Conservation (phyloP, 2,113 vertebrate genomes). For the Zeus faber region DNA sequence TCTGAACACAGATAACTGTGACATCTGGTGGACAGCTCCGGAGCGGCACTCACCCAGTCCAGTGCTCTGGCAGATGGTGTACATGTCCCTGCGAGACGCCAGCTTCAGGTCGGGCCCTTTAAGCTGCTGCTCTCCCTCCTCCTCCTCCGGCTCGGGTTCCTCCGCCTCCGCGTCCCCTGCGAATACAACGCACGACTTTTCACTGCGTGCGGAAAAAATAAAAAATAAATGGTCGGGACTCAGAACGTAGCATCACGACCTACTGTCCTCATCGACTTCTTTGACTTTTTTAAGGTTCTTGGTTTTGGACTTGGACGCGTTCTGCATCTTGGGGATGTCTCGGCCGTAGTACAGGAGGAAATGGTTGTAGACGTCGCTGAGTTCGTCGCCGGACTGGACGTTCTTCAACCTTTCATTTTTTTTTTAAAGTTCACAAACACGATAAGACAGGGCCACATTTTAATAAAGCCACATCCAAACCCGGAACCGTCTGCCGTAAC, state of each 20-base stretch:
- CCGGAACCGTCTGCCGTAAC: too few species aligned
- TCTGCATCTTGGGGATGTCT: slow-evolving; percentile 98
- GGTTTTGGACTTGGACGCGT: slow-evolving; percentile 87
- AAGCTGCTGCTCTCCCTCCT: slow-evolving; percentile 82
- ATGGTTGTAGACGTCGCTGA: slow-evolving; percentile 95
- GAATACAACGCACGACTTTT: background rate
- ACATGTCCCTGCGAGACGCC: slow-evolving; percentile 90
- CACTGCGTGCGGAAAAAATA: too few species aligned
- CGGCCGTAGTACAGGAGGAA: slow-evolving; percentile 96
- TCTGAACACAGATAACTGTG: background rate
- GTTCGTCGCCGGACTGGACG: slow-evolving; percentile 93
- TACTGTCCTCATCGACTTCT: slow-evolving; percentile 82
- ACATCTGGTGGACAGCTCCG: slow-evolving; percentile 15
- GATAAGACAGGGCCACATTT: background rate
- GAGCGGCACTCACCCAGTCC: slow-evolving; percentile 78
- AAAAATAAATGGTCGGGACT: too few species aligned
- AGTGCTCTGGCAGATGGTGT: slow-evolving; percentile 87
- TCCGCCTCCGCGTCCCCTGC: slow-evolving; percentile 33
- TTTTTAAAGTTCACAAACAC: fast-evolving
- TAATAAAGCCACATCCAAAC: background rate
- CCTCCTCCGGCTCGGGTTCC: slow-evolving; percentile 61
- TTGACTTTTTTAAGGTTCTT: slow-evolving; percentile 84
- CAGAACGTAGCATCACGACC: background rate
- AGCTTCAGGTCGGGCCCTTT: slow-evolving; percentile 89
- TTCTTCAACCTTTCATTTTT: slow-evolving; percentile 97